Evolutionary conservation across 2,797 vertebrate species (phyloP).

Genomic region (Lateolabrax maculatus): DNA sequence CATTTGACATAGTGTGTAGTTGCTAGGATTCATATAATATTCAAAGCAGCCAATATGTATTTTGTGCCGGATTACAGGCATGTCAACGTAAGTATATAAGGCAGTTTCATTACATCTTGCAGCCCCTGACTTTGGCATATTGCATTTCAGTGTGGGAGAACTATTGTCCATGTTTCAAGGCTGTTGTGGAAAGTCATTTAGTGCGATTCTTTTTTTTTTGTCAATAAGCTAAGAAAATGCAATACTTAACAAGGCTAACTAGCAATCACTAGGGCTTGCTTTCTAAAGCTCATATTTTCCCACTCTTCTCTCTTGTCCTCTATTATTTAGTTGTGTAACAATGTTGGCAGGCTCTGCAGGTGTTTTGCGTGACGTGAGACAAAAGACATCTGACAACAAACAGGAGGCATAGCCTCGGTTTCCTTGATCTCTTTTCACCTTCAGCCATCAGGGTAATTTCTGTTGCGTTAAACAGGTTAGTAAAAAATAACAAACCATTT

Average conservation of each 20-base stretch:
- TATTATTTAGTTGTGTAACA: conserved; percentile 40
- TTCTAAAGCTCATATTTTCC: conserved; percentile 26
- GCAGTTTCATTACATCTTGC: background rate
- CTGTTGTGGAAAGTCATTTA: background rate
- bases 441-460: background rate
- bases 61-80: background rate
- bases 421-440: conserved; percentile 34
- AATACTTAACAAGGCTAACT: conserved; percentile 1
- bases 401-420: background rate
- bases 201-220: conserved; percentile 1
- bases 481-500: conserved; percentile 4
- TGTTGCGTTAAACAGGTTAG: background rate
- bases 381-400: conserved; percentile 30
- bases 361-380: conserved; percentile 35
- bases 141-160: background rate
- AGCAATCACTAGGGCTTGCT: conserved; percentile 23
- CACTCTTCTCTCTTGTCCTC: conserved; percentile 36
- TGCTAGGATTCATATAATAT: background rate
- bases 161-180: background rate
- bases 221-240: background rate
- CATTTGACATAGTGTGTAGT: background rate
- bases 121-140: background rate
- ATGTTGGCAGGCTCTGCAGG: conserved; percentile 34
- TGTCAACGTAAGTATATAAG: background rate
- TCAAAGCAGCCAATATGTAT: background rate